Evolutionary conservation across 2,797 vertebrate species (phyloP), one percentile per base, ranked within the genome.

Genomic region (Petrocephalus schoutedeni): DNA sequence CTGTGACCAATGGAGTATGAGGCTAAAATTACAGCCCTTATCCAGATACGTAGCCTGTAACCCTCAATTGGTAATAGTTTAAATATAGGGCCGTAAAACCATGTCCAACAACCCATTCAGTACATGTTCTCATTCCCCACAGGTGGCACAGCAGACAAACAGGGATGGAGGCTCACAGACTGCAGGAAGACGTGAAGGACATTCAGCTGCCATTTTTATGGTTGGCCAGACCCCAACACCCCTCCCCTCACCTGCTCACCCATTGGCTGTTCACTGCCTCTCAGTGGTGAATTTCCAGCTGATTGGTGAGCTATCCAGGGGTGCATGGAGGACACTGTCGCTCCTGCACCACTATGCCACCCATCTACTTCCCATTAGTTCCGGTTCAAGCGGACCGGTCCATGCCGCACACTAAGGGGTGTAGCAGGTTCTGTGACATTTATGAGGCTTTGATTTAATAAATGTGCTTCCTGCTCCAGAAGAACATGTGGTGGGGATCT

Each of bases 131-230:
- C 54, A 82, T 41, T 54, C 57, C n/a, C 74, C 41, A 77, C 56
- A 61, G 57, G 74, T 61, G 56, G 87, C 56, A 36, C 57, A 6
- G 19, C 36, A 57, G 57, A 6, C 2, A 57, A 36, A 8, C 57
- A 5, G 61, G 82, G 59, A 59, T 32, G 59, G 10, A 53, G 21
- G 59, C 23, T 71, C 53, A 64, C 1, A 23, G 53, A 45, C 45
- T 54, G 82, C 49, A 45, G 58, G 41, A 58, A 71, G 45, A 12
- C n/a, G 49, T 12, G 28, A 58, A 74, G 88, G 61, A 56, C 67
- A 53, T 58, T 88, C 71, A 88, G 61, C 49, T 57, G 58, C 32
- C 41, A 74, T 88, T 71, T 88, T 74, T 71, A 67, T 21, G 83
- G 36, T 16, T 56, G 6, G 7, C 57, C 41, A 80, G 19, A 45